phyloP scores from a whole-genome alignment of 2,797 vertebrate genomes.

The Odontamblyopus lacepedii region DNA sequence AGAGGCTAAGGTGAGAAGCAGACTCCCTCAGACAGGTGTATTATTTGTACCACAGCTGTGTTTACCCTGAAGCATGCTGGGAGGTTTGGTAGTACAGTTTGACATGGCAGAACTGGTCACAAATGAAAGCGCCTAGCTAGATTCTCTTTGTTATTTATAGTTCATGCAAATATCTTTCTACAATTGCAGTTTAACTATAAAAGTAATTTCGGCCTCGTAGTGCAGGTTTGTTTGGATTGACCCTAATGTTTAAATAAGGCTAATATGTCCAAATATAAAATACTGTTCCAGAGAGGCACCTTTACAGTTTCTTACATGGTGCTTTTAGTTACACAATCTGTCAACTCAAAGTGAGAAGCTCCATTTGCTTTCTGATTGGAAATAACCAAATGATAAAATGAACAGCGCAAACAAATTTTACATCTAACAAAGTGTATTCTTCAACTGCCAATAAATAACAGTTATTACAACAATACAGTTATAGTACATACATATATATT shows the following conservation, averaged over 20 bases:
- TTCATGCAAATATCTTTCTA: background rate
- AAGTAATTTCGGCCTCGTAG: background rate
- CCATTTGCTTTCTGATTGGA: too few relatives aligned
- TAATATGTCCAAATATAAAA: background rate
- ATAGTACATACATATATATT: too few relatives aligned
- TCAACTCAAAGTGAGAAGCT: too few relatives aligned
- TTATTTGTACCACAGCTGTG: conserved; percentile 85
- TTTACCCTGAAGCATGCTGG: conserved; percentile 80
- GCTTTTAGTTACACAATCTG: too few relatives aligned
- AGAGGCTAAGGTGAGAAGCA: conserved; percentile 55
- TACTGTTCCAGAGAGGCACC: background rate
- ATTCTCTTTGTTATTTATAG: background rate
- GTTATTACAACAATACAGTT: too few relatives aligned
- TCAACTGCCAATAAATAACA: too few relatives aligned
- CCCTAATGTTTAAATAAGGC: background rate
- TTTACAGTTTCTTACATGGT: too few relatives aligned
- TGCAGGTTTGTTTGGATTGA: background rate
- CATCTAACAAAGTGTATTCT: too few relatives aligned
- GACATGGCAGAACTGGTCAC: conserved; percentile 75
- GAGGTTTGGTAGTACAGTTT: conserved; percentile 76
- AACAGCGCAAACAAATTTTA: too few relatives aligned
- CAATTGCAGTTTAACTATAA: background rate
- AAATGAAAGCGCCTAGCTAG: conserved; percentile 36
- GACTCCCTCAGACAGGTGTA: conserved; percentile 68
- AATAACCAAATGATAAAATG: too few relatives aligned